These are phyloP conservation scores for Montipora capitata DNA, from an alignment of 92 coral and sea anemone species.

Conservation along the genomic window DNA sequence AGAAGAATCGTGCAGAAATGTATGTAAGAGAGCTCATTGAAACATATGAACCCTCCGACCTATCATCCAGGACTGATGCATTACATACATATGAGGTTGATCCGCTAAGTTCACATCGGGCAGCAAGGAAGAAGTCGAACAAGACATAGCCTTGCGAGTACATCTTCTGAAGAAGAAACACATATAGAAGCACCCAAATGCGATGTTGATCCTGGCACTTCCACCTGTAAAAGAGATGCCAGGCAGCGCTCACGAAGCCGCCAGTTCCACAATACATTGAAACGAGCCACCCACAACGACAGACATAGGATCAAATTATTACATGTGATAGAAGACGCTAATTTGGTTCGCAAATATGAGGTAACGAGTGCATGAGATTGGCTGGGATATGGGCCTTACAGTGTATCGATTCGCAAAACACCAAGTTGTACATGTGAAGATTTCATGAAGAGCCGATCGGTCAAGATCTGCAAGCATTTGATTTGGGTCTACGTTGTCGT, in stretches of 20 bases:
- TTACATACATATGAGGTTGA: background rate
- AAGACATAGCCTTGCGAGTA: constrained; percentile 9
- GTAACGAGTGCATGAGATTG: constrained; percentile 35
- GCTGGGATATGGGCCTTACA: constrained; percentile 31
- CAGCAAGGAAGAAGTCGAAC: background rate
- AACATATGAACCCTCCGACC: background rate
- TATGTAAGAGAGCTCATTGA: background rate
- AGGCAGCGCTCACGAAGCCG: background rate
- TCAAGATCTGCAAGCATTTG: constrained; percentile 36
- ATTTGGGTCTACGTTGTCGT: constrained; percentile 41
- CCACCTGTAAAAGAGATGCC: background rate
- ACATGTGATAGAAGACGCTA: background rate
- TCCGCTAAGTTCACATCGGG: background rate
- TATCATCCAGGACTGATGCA: background rate
- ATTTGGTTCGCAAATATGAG: constrained; percentile 8
- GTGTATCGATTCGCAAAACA: background rate
- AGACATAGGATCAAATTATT: constrained; percentile 1
- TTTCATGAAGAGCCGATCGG: constrained; percentile 10
- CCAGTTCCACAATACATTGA: constrained; percentile 11
- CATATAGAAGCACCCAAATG: background rate
- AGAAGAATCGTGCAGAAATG: constrained; percentile 12
- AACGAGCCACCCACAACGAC: constrained; percentile 2
- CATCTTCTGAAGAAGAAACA: background rate
- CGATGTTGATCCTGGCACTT: background rate
- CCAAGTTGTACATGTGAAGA: background rate